phyloP scores from a whole-genome alignment of 1,140 invertebrate species.

The Habropoda laboriosa region DNA sequence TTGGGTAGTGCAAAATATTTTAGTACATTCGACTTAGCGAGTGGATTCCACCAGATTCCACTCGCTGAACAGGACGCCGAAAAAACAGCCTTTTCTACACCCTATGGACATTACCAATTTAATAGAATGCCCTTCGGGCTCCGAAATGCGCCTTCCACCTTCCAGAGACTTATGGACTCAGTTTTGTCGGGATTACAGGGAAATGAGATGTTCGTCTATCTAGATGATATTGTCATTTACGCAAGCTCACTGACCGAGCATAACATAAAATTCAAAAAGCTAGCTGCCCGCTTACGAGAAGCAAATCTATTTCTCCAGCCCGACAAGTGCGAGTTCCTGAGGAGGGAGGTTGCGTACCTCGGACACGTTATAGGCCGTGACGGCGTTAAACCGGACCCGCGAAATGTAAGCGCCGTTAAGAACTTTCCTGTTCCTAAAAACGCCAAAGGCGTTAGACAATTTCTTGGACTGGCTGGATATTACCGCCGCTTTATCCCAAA shows the following conservation, averaged over 20 bases:
- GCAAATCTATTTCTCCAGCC: not conserved
- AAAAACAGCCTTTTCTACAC: not conserved
- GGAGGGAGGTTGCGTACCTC: not conserved
- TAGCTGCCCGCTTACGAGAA: not conserved
- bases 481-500: no score
- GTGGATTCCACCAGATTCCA: not conserved
- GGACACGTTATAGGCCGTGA: not conserved
- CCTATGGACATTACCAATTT: not conserved
- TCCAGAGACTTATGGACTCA: not conserved
- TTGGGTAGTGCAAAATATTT: no score
- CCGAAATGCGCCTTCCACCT: not conserved
- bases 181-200: not conserved
- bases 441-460: no score
- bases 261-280: not conserved
- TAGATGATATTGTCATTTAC: not conserved
- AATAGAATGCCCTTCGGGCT: not conserved
- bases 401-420: no score
- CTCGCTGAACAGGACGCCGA: not conserved
- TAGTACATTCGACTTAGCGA: no score
- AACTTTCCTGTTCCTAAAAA: no score
- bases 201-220: not conserved
- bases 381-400: not conserved
- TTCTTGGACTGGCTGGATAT: no score
- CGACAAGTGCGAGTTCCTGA: not conserved
- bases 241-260: not conserved